Evolutionary conservation across 2,797 vertebrate genomes (phyloP).

Genomic region (Eulemur coronatus): DNA sequence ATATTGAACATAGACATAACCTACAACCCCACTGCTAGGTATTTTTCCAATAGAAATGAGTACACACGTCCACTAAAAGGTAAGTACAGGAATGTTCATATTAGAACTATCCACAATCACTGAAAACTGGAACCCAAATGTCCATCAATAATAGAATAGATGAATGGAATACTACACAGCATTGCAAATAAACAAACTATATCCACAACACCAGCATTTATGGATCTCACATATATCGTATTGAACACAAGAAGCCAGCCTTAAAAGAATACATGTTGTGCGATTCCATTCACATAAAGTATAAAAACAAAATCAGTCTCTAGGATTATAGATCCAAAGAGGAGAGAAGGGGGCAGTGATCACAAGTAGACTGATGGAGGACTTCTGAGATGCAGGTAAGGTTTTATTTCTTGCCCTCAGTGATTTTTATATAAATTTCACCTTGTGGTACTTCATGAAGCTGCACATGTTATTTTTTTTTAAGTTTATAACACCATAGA

Average conservation of each 20-base stretch:
- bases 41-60: background rate
- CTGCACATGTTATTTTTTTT: background rate
- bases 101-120: rapidly evolving
- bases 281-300: background rate
- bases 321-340: too few species aligned
- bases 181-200: background rate
- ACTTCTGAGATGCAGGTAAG: background rate
- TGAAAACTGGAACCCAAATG: rapidly evolving
- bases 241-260: background rate
- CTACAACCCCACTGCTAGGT: background rate
- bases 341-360: rapidly evolving
- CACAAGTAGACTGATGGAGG: background rate
- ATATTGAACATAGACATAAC: rapidly evolving
- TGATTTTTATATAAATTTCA: background rate
- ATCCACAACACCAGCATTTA: rapidly evolving
- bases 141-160: rapidly evolving
- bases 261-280: rapidly evolving
- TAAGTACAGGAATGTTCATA: rapidly evolving
- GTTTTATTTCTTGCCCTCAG: background rate
- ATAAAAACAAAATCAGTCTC: background rate
- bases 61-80: rapidly evolving
- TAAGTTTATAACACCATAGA: background rate
- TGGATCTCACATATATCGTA: rapidly evolving
- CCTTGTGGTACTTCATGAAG: background rate
- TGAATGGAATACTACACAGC: rapidly evolving